Percentiles rank a stretch among this genome's conserved stretches.
These are phyloP conservation scores for Adineta ricciae DNA, from an alignment of 2,888 invertebrate genomes.

Conservation along the genomic window DNA sequence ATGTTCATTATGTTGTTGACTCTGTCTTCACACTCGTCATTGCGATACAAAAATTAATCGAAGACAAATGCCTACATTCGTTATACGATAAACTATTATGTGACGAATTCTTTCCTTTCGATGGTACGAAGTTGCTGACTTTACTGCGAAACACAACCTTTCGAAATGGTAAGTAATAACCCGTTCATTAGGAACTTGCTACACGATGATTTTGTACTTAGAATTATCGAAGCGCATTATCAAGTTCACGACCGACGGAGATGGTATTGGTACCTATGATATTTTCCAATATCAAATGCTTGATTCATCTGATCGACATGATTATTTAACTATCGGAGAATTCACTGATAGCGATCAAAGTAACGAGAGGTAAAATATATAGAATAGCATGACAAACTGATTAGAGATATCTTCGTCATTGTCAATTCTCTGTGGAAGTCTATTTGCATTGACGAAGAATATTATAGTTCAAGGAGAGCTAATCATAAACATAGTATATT, in stretches of 20 bases:
- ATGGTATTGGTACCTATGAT: slow-evolving; percentile 40
- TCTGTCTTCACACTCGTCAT: slow-evolving; percentile 48
- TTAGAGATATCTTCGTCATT: neutral
- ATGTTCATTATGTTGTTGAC: slow-evolving; percentile 49
- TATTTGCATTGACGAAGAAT: neutral
- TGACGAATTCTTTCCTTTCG: slow-evolving; percentile 36
- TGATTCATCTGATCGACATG: neutral
- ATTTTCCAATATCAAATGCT: slow-evolving; percentile 27
- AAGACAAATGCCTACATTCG: slow-evolving; percentile 36
- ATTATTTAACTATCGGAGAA: slow-evolving; percentile 13
- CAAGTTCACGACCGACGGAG: slow-evolving; percentile 46
- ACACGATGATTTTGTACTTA: neutral
- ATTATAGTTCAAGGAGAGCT: neutral
- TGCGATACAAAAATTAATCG: slow-evolving; percentile 42
- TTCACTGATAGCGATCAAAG: neutral
- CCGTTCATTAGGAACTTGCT: neutral
- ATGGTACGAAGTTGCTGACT: slow-evolving; percentile 57
- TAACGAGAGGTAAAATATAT: neutral
- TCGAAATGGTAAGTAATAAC: neutral
- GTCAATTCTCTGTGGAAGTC: neutral
- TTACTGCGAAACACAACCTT: slow-evolving; percentile 56
- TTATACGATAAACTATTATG: slow-evolving; percentile 37
- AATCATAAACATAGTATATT: neutral
- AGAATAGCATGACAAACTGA: neutral
- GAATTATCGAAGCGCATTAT: slow-evolving; percentile 13